Base-by-base conservation (phyloP, 2,797 vertebrate species). In the Eidolon dupreanum region DNA sequence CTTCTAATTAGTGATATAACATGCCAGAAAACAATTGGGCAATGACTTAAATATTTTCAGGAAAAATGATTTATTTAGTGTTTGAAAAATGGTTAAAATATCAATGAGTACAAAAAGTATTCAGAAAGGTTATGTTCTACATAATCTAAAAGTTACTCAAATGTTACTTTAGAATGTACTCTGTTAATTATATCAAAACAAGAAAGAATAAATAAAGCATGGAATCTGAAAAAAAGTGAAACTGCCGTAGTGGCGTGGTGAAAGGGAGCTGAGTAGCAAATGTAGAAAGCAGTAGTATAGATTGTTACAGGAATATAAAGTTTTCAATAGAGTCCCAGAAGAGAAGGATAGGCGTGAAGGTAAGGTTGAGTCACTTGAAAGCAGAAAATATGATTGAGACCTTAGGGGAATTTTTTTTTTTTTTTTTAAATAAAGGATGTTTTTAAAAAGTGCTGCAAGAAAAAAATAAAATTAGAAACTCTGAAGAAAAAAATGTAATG, bases 51-150 rank as follows among this genome's bases (percentile, higher is more conserved):
- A 77, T 55, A 81, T 24, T n/a, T 92, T 79, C 31, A 17, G 33
- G 10, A 4, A 51, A 81, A 75, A 65, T 74, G 3, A 85, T 73
- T 95, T 22, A 86, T 19, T 19, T 70, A 19, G 16, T 78, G 1
- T 49, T 87, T 79, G 36, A 90, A 83, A 84, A 2, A 70, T 4
- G 22, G 22, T 10, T 88, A 84, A 88, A 70, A 63, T 65, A 66
- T 57, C 36, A 74, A 43, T 90, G 33, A 79, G 63, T 92, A 53
- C 38, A 86, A 19, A 83, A 73, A 41, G 2, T 57, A 84, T 63
- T 92, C 15, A 77, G 13, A 46, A 92, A 83, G 20, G 41, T 70
- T 63, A 66, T 49, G 15, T 74, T 79, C 2, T 22, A 65, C n/a
- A 19, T 43, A 71, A 2, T 3, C 13, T n/a, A 63, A 82, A 82